Percentiles rank a stretch among this genome's conserved stretches.
Conservation (phyloP, 30 jellyfish, hydroid and myxozoan species). For the Aurelia sp. region DNA sequence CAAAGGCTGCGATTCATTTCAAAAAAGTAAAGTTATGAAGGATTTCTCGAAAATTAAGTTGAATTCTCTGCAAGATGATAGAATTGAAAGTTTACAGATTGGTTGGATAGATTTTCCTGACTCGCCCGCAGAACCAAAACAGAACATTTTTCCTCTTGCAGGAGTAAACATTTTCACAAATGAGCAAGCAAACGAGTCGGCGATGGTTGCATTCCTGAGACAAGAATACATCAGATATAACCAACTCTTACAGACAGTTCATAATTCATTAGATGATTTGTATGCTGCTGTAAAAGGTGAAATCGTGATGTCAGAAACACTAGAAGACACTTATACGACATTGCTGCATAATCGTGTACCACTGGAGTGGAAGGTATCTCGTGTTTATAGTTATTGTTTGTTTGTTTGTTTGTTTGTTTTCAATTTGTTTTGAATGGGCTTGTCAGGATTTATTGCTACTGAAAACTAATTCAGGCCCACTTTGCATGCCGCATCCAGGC, state of each 20-base stretch:
- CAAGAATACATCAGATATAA: constrained; percentile 69
- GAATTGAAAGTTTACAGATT: no score
- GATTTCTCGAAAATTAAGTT: no score
- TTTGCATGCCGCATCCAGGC: no score
- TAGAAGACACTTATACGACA: constrained; percentile 50
- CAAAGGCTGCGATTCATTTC: no score
- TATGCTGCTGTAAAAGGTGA: constrained; percentile 75
- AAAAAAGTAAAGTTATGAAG: no score
- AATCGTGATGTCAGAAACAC: constrained; percentile 62
- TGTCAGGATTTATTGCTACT: no score
- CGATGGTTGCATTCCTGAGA: constrained; percentile 57
- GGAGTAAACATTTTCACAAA: constrained; percentile 25
- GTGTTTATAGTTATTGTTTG: not conserved
- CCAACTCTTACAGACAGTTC: constrained; percentile 42
- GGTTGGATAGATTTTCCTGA: no score
- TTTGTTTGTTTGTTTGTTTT: not conserved
- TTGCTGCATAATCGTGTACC: constrained; percentile 76
- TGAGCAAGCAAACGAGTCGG: constrained; percentile 63
- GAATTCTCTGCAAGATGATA: no score
- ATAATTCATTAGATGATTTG: constrained; percentile 51
- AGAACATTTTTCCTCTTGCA: not conserved
- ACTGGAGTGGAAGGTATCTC: constrained; percentile 70
- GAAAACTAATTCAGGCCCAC: no score
- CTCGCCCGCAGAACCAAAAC: no score
- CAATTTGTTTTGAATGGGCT: no score